Base-by-base conservation (phyloP, 2,113 vertebrate genomes). In the human region DNA sequence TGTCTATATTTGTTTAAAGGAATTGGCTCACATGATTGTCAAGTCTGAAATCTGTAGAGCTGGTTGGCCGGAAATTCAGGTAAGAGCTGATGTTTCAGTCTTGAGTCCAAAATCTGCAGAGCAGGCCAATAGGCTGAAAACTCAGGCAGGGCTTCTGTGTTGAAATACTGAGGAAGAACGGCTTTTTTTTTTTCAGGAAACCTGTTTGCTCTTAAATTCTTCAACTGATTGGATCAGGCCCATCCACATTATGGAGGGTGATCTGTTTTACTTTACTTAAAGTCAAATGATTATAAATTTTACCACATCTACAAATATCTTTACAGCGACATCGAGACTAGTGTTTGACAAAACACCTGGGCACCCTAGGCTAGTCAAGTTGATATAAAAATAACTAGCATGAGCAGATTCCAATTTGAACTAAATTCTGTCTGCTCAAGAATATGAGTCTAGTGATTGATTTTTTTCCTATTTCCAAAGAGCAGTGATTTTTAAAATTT, bases 401-500 rank as follows among this genome's bases (percentile, higher is more conserved):
- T 40, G 72, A 93, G 22, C 43, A 35, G 40, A 50, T 52, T 90
- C 75, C 45, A 89, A 27, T 87, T 72, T 76, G 66, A 97, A 72
- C 45, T 90, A 66, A 82, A 57, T 68, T 83, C 83, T 95, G 75
- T 45, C 87, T 81, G 73, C 45, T 83, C 38, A 52, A 83, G n/a
- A 82, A 32, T 50, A 43, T 75, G 35, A 45, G 12, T 59, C 23
- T 32, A 52, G 50, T 89, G 30, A 52, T 18, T 64, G 61, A 64
- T 14, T 30, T 14, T 64, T 64, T 64, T 32, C 61, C 27, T 64
- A 14, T 64, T 64, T 64, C 61, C 61, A 64, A 64, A 64, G 61
- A 64, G 61, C 61, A 32, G 27, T 32, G 61, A 64, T 78, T 89
- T 89, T 93, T 66, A 64, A 64, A 86, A 93, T 45, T 96, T 95